Percentiles rank a stretch among this genome's conserved stretches.
Conservation (phyloP, 2,797 vertebrate species). For the Thalassophryne amazonica region DNA sequence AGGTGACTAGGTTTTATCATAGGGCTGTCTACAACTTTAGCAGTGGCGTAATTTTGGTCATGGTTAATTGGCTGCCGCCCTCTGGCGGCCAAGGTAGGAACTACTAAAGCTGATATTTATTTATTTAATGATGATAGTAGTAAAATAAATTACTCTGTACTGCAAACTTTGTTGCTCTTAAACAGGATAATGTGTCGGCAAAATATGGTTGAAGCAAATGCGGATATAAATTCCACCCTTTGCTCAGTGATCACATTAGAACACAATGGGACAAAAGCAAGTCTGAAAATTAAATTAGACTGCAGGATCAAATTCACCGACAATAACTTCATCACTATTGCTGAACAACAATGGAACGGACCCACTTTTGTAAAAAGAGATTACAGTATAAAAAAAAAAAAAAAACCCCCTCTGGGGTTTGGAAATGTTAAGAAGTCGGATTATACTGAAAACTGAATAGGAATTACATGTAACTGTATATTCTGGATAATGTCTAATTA, state of each 20-base stretch:
- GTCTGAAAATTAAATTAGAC: constrained; percentile 49
- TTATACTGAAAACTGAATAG: constrained; percentile 53
- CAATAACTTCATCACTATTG: constrained; percentile 55
- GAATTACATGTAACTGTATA: constrained; percentile 58
- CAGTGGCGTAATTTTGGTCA: too few relatives aligned
- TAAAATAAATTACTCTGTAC: too few relatives aligned
- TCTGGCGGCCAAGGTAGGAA: too few relatives aligned
- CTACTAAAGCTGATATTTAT: too few relatives aligned
- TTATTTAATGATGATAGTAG: too few relatives aligned
- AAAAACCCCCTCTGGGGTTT: constrained; percentile 47
- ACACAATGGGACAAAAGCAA: constrained; percentile 20
- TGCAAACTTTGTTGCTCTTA: too few relatives aligned
- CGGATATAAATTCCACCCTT: constrained; percentile 8
- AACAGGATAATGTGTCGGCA: too few relatives aligned
- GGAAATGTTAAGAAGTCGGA: constrained; percentile 56
- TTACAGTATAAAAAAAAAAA: constrained; percentile 30
- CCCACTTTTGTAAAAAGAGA: constrained; percentile 40
- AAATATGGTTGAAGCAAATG: too few relatives aligned
- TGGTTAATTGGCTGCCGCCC: too few relatives aligned
- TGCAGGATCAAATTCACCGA: constrained; percentile 50
- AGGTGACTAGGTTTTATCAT: too few relatives aligned
- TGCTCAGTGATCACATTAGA: constrained; percentile 8
- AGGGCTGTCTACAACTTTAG: too few relatives aligned
- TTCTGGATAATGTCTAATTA: constrained; percentile 59
- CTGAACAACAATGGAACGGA: constrained; percentile 37